Conservation (phyloP, 1,140 invertebrate genomes). For the Sinella curviseta region DNA sequence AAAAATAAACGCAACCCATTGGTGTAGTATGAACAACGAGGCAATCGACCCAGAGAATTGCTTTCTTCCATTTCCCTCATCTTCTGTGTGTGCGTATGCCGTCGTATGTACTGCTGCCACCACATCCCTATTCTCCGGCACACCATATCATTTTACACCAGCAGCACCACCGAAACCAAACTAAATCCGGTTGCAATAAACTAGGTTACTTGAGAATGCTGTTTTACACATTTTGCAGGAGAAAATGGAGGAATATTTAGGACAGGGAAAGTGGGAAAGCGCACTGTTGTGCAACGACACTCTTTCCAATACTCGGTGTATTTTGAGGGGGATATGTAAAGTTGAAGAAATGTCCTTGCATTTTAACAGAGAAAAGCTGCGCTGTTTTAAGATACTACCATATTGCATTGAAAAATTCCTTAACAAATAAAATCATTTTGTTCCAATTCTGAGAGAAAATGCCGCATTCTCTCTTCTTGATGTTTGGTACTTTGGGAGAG, state of each 20-base stretch:
- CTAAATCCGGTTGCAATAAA: neutral
- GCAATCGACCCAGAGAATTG: neutral
- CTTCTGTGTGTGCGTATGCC: neutral
- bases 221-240: neutral
- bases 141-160: no score
- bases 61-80: neutral
- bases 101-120: no score
- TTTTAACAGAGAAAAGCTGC: no score
- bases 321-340: neutral
- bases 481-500: neutral
- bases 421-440: neutral
- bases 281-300: no score
- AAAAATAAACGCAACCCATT: no score
- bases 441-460: neutral
- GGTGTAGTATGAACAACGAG: no score
- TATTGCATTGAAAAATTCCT: neutral
- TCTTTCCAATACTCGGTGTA: neutral
- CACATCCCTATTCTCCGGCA: no score
- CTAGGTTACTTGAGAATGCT: neutral
- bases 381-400: neutral
- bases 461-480: neutral
- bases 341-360: neutral
- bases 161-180: no score
- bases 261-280: no score
- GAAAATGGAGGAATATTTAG: no score